Evolutionary conservation across 1,140 invertebrate genomes (phyloP), one percentile per base, ranked within the genome.

Genomic region (Leptinotarsa texana): DNA sequence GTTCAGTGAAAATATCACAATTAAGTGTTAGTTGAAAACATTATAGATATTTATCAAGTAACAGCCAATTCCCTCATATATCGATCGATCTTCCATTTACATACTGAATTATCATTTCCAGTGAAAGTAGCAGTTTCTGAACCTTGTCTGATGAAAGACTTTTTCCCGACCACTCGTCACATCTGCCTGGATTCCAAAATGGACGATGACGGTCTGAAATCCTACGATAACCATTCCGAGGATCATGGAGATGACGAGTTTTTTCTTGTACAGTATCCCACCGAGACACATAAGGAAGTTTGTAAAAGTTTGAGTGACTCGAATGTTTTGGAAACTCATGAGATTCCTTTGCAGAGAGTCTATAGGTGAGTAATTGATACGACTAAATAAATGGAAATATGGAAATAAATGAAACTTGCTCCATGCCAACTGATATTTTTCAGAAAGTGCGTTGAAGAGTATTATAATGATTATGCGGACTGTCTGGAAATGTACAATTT

Each of bases 401-500:
- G 33, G 11, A 1, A 42, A 42, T 42, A 3, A 42, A 42, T 42
- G 8, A 3, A 42, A 42, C 8, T 42, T 42, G 33, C 33, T 42
- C 2, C 33, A 42, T 42, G 33, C 8, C 8, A 42, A 42, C 8
- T 42, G 8, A 42, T 42, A 11, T 21, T 33, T 33, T 77, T 74
- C 18, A 71, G 74, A 51, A 79, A 73, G 66, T 81, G 76, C 21
- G 69, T 81, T 13, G 75, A 81, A 63, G 84, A 85, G 78, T 85
- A 85, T 76, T 85, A 85, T 68, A 85, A 85, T 75, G 84, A 85
- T 74, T 84, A 84, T 65, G 81, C 81, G 66, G 82, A 85, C 21
- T 84, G 83, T 70, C 69, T 85, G 33, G 83, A 84, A 72, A 79
- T 78, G n/a, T 84, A 80, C 69, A 63, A 77, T 18, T 72, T 76